phyloP scores from a whole-genome alignment of 2,113 vertebrate genomes.

The Grus americana region DNA sequence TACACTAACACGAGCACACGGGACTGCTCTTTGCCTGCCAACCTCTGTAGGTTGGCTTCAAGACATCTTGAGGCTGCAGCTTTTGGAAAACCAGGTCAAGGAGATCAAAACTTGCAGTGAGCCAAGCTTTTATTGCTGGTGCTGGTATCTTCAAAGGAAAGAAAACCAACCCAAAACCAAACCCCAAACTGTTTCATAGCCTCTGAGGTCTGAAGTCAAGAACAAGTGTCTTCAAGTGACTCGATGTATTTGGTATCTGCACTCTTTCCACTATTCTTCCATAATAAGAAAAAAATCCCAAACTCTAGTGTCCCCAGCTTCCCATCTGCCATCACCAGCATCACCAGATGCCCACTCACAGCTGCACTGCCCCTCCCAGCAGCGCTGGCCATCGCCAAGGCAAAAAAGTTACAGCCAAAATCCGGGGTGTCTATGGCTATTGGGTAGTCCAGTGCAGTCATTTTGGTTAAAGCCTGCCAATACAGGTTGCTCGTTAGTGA shows the following conservation, averaged over 20 bases:
- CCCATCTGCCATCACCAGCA: neutral
- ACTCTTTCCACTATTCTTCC: neutral
- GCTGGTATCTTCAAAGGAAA: neutral
- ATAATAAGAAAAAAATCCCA: neutral
- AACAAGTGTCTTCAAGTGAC: neutral
- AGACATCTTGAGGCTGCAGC: neutral
- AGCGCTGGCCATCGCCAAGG: neutral
- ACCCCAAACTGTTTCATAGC: neutral
- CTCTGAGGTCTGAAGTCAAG: neutral
- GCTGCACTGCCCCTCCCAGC: neutral
- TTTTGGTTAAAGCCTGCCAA: neutral
- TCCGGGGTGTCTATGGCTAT: neutral
- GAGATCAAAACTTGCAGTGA: neutral
- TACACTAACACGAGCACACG: neutral
- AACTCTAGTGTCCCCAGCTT: too few relatives aligned
- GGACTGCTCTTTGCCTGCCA: neutral
- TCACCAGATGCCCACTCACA: neutral
- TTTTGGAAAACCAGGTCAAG: neutral
- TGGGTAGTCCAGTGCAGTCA: neutral
- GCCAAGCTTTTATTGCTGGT: too few relatives aligned
- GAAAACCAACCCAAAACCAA: neutral
- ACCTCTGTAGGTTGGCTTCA: neutral
- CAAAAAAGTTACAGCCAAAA: neutral
- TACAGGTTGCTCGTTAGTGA: accelerated
- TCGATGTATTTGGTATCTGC: neutral